These are phyloP conservation scores for Xanthorhoe designata DNA, from an alignment of 2,888 invertebrate species.

Conservation along the genomic window DNA sequence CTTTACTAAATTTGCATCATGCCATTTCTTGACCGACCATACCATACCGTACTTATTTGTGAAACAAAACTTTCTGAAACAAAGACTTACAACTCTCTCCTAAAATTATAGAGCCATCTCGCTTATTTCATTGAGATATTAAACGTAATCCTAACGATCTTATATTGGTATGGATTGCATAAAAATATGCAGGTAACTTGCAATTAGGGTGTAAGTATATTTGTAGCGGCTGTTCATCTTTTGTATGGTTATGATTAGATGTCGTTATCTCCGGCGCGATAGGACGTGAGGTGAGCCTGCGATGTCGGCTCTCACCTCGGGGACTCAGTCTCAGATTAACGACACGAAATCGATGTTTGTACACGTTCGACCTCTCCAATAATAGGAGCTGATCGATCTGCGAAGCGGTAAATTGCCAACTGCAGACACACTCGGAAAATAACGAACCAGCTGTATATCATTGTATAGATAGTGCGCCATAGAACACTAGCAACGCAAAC, in stretches of 20 bases:
- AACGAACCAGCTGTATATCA: slow-evolving; percentile 72
- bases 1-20: no score
- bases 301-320: slow-evolving; percentile 73
- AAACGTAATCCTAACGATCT: slow-evolving; percentile 16
- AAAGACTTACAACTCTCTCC: slow-evolving; percentile 1
- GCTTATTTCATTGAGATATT: slow-evolving; percentile 5
- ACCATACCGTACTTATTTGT: neutral
- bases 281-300: slow-evolving; percentile 76
- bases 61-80: neutral
- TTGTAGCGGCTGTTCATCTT: slow-evolving; percentile 41
- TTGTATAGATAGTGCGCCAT: slow-evolving; percentile 56
- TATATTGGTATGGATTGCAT: slow-evolving; percentile 25
- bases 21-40: no score
- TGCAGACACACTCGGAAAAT: slow-evolving; percentile 74
- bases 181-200: slow-evolving; percentile 34
- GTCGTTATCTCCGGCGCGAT: slow-evolving; percentile 71
- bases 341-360: slow-evolving; percentile 84
- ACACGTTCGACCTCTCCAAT: slow-evolving; percentile 84
- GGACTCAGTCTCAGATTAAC: slow-evolving; percentile 74
- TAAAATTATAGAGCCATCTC: slow-evolving; percentile 18
- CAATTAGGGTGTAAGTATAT: slow-evolving; percentile 31
- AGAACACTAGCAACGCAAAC: slow-evolving; percentile 55
- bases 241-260: slow-evolving; percentile 73
- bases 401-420: slow-evolving; percentile 78
- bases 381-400: slow-evolving; percentile 82